Base-by-base conservation (phyloP, 2,113 vertebrate species). In the Poicephalus gulielmi region DNA sequence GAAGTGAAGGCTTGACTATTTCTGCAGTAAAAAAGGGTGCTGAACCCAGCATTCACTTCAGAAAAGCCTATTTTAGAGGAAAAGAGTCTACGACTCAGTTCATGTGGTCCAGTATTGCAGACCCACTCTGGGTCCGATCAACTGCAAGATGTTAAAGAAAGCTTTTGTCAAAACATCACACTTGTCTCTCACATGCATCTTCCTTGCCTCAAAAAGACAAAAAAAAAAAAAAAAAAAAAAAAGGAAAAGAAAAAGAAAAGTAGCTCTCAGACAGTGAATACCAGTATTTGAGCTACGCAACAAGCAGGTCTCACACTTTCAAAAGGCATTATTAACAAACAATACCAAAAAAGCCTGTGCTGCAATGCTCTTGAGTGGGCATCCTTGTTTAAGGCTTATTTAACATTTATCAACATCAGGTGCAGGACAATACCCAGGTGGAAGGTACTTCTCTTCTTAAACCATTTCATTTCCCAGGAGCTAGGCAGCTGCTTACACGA, bases 151-250 rank as follows among this genome's bases (percentile, higher is more conserved):
- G 8, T 7, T 41, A 37, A 66, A 74, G 13, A 47, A 49, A 83
- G 11, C 28, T 63, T 88, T 64, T 49, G 6, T n/a, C 63, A 77
- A 69, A 89, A 71, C 15, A 9, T 11, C 62, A 47, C 28, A 16
- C 30, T 50, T 49, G 17, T 13, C 23, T 39, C 30, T 78, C 30
- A 43, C 2, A 15, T 25, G 3, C 10, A 41, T 18, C 39, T 57
- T 77, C 75, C 39, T 68, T 49, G 16, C 22, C 35, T 88, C 27
- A 70, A 25, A 70, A 77, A 33, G 13, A 9, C 12, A 3, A 2
- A 1, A 28, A 39, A 31, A 25, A 11, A 9, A 11, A 2, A 24
- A 15, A 27, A 28, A 17, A 2, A 1, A 39, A 31, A 25, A 11
- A 9, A 11, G 1, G 20, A 59, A 15, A 27, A 28, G 14, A 2